Base-by-base conservation (phyloP, 2,113 vertebrate genomes). In the Strix uralensis region DNA sequence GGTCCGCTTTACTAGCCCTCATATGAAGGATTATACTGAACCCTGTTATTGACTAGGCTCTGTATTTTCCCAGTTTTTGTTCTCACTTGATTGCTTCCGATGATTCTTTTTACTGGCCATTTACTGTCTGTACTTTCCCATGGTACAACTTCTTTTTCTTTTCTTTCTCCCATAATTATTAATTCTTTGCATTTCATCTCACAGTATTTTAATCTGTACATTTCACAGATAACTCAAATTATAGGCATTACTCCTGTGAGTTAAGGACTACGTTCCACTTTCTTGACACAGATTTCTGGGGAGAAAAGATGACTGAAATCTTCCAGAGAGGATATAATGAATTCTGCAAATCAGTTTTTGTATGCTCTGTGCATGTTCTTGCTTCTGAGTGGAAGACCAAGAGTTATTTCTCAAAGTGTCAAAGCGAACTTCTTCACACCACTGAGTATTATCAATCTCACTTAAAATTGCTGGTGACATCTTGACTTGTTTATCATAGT, bases 381-480 rank as follows among this genome's bases (percentile, higher is more conserved):
- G 44, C n/a, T 89, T 89, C 47, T 7, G 21, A 95, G 27, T 25
- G 21, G 69, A 93, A 95, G 52, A 62, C 20, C 44, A 92, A 26
- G 87, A 88, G 71, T 49, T 84, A 96, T 85, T 95, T 90, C 78
- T 96, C 90, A 86, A 93, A 75, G 66, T 77, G 80, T 96, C 94
- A 96, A 90, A 75, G 58, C 14, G 5, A 94, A 92, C 58, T 81
- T 83, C 55, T 90, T 93, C 84, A 88, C 89, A 58, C 40, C 61
- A 65, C 18, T 65, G 81, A 86, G 49, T 54, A 59, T 49, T 89
- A 92, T 94, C 86, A 94, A 79, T 94, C 88, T 97, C 88, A 92
- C 86, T 96, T 92, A 69, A 85, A 70, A 87, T 13, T 62, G 63
- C 86, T 62, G 62, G 19, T 72, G 91, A 85, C 86, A 94, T 75